Conservation (phyloP, 2,797 vertebrate genomes). For the Ataeniobius toweri region DNA sequence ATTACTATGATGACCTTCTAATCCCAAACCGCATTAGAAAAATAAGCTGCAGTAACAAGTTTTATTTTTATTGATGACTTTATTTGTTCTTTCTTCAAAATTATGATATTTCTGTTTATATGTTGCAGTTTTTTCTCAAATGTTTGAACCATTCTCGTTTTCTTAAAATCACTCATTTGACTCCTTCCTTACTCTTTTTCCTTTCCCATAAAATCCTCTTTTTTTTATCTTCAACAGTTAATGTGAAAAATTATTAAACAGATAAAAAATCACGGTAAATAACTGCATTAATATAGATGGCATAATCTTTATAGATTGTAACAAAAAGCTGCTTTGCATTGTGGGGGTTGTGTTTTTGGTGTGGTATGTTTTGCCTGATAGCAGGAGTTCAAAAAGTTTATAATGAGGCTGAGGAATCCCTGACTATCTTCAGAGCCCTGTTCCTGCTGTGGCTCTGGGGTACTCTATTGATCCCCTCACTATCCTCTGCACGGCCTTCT, state of each 20-base stretch:
- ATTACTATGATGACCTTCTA: neutral
- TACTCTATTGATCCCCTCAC: neutral
- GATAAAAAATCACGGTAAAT: no score
- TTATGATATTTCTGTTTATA: neutral
- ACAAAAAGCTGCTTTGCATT: neutral
- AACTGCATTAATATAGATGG: neutral
- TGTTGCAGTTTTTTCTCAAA: neutral
- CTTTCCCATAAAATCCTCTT: no score
- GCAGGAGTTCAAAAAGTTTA: neutral
- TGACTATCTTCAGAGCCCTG: neutral
- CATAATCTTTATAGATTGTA: neutral
- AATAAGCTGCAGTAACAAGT: neutral
- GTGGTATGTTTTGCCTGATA: neutral
- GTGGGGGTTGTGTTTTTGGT: neutral
- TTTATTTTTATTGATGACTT: neutral
- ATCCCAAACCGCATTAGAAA: neutral
- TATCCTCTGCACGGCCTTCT: neutral
- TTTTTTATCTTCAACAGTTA: no score
- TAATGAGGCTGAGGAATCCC: neutral
- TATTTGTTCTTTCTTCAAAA: neutral
- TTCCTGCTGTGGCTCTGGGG: neutral
- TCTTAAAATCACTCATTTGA: no score
- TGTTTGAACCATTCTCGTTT: neutral
- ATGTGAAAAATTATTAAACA: no score
- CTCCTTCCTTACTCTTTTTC: no score